Percentiles rank a stretch among this genome's conserved stretches.
Evolutionary conservation across 2,113 vertebrate species (phyloP).

Genomic region (Alouatta palliata): DNA sequence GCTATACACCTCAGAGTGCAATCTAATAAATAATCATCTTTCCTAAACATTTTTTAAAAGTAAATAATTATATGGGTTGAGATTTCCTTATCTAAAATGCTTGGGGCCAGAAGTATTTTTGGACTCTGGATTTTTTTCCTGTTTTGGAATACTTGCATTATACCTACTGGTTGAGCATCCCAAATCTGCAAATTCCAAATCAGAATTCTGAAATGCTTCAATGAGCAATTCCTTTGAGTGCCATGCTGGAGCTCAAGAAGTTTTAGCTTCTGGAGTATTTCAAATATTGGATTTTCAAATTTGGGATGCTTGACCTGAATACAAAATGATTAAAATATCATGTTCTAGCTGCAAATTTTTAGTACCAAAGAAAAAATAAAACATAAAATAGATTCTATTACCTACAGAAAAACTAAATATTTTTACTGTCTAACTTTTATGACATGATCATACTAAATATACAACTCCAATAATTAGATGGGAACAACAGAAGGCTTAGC

Average conservation of each 20-base stretch:
- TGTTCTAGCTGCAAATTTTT: background rate
- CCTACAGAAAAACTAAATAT: background rate
- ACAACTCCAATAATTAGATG: background rate
- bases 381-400: background rate
- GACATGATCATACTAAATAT: background rate
- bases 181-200: background rate
- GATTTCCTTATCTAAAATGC: background rate
- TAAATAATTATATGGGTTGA: background rate
- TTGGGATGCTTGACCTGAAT: background rate
- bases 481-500: background rate
- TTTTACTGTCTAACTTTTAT: constrained; percentile 35
- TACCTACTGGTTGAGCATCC: background rate
- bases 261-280: background rate
- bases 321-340: constrained; percentile 18
- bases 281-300: background rate
- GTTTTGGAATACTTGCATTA: background rate
- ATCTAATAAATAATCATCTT: background rate
- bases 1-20: background rate
- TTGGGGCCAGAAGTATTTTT: background rate
- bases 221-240: background rate
- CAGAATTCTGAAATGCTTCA: background rate
- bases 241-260: background rate
- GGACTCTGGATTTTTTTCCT: background rate
- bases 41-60: constrained; percentile 33
- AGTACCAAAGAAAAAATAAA: constrained; percentile 23